A percentile compares a stretch with the other conserved stretches of the same genome.
phyloP scores from a whole-genome alignment of 2,113 vertebrate species.

The Oncorhynchus clarkii region DNA sequence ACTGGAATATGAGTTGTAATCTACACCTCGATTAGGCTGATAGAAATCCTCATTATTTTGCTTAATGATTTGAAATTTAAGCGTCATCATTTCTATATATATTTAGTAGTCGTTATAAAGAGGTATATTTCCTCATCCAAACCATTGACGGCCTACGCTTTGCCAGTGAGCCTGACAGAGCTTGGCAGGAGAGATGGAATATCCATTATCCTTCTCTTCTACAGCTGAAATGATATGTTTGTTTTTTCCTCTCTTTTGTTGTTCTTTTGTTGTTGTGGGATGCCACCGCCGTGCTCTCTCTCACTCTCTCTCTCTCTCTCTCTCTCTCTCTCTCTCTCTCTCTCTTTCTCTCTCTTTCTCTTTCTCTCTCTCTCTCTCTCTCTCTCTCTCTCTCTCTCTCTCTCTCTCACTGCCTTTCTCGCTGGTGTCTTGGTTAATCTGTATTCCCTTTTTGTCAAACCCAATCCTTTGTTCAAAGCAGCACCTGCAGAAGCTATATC shows the following conservation, averaged over 20 bases:
- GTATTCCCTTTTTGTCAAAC: neutral
- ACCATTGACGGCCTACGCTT: neutral
- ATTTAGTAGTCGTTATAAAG: too few species aligned
- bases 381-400: too few species aligned
- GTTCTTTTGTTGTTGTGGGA: slow-evolving; percentile 3
- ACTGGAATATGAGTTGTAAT: too few species aligned
- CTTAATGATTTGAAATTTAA: too few species aligned
- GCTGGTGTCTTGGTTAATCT: neutral
- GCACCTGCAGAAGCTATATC: slow-evolving; percentile 22
- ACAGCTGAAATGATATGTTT: slow-evolving; percentile 7
- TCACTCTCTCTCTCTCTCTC: too few species aligned
- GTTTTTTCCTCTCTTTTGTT: neutral
- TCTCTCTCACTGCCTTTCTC: neutral
- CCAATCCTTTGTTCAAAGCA: slow-evolving; percentile 19
- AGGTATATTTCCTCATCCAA: neutral
- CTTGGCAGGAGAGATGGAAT: neutral
- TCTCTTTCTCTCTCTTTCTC: neutral
- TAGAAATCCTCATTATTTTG: too few species aligned
- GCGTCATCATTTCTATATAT: too few species aligned
- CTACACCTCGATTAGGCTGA: too few species aligned
- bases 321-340: too few species aligned
- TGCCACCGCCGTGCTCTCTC: slow-evolving; percentile 1
- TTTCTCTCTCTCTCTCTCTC: too few species aligned
- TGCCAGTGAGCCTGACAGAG: neutral
- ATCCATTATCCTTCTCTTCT: neutral